A percentile compares a stretch with the other conserved stretches of the same genome.
Conservation (phyloP, 2,113 vertebrate genomes). For the Junco hyemalis region DNA sequence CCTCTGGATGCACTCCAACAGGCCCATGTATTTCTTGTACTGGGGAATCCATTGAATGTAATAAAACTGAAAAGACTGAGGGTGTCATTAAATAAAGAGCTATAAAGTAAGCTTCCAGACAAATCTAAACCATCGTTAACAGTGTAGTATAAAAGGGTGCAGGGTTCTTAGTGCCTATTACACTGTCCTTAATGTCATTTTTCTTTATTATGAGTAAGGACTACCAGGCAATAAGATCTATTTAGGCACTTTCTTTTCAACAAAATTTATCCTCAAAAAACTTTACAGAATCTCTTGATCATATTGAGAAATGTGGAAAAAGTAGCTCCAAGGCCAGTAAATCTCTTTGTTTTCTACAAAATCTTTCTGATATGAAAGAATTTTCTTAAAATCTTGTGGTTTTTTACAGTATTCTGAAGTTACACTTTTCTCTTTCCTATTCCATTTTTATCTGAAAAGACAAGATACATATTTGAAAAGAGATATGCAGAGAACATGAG, state of each 20-base stretch:
- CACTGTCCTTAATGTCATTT: not conserved
- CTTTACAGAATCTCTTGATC: constrained; percentile 2
- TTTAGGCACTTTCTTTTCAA: not conserved
- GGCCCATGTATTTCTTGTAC: not conserved
- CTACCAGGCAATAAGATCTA: not conserved
- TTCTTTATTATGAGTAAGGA: not conserved
- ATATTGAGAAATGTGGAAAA: not conserved
- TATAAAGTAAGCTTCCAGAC: not conserved
- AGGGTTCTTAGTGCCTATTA: not conserved
- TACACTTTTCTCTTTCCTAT: constrained; percentile 24
- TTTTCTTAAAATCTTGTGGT: constrained; percentile 15
- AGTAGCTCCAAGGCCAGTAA: constrained; percentile 4
- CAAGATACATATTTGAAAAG: constrained; percentile 48
- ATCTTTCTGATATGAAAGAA: constrained; percentile 34
- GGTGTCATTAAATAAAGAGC: not conserved
- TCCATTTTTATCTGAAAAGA: constrained; percentile 59
- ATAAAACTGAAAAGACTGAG: not conserved
- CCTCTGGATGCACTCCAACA: not conserved
- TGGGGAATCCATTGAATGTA: not conserved
- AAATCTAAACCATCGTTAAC: not conserved
- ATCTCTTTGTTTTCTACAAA: constrained; percentile 3
- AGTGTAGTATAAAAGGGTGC: not conserved
- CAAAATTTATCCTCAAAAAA: not conserved
- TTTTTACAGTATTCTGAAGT: constrained; percentile 28
- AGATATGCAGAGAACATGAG: constrained; percentile 41